Conservation (phyloP, 2,113 vertebrate species). For the Misgurnus anguillicaudatus region DNA sequence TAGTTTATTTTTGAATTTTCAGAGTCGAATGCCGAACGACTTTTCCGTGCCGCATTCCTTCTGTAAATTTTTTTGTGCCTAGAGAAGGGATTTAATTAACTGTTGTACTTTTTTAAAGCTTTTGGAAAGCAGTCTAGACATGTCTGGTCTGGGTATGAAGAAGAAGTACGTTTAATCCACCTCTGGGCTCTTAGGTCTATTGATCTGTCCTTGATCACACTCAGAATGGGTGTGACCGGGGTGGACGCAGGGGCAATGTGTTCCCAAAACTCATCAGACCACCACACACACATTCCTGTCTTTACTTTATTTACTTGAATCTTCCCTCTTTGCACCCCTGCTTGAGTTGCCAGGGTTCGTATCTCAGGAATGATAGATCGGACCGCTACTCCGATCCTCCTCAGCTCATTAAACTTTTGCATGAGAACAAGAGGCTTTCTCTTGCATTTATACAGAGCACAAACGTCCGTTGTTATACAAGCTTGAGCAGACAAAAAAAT, state of each 20-base stretch:
- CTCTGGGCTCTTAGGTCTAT: constrained; percentile 4
- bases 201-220: not conserved
- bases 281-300: constrained; percentile 1
- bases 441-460: not conserved
- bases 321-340: not conserved
- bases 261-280: not conserved
- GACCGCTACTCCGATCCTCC: not conserved
- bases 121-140: not conserved
- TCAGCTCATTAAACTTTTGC: not conserved
- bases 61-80: not conserved
- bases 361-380: constrained; percentile 10
- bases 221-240: constrained; percentile 6
- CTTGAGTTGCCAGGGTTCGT: not conserved
- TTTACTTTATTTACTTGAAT: not conserved
- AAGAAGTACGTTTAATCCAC: constrained; percentile 3
- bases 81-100: constrained; percentile 3
- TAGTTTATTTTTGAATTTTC: constrained; percentile 3
- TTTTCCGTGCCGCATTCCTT: not conserved
- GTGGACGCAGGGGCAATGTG: not conserved
- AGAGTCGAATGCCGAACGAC: not conserved
- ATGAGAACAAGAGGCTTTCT: not conserved
- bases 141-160: constrained; percentile 21
- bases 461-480: not conserved
- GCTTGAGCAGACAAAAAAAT: not conserved
- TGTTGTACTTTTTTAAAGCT: not conserved